Percentiles rank a stretch among this genome's conserved stretches.
Evolutionary conservation across 2,797 vertebrate species (phyloP).

Genomic region (Furcifer pardalis): DNA sequence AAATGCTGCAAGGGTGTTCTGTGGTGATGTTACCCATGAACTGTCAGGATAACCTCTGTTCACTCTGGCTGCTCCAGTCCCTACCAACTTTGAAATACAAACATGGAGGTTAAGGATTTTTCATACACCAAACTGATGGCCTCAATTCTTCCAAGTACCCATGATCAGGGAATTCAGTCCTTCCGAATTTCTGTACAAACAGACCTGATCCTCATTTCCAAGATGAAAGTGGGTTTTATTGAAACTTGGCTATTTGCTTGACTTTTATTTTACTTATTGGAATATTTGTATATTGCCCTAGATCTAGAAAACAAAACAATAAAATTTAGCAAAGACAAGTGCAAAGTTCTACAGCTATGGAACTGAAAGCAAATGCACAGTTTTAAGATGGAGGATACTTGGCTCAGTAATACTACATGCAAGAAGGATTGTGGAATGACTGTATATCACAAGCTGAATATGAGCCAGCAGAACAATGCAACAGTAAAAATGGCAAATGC

Average conservation of each 20-base stretch:
- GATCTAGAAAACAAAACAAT: too few species aligned
- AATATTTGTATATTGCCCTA: too few species aligned
- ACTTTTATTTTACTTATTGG: too few species aligned
- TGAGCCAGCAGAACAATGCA: too few species aligned
- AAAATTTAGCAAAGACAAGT: too few species aligned
- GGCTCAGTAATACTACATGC: too few species aligned
- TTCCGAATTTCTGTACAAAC: neutral
- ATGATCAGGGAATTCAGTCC: neutral
- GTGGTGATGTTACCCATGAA: neutral
- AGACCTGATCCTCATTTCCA: neutral
- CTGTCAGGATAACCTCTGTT: constrained; percentile 23
- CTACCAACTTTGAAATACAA: neutral
- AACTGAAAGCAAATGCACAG: too few species aligned
- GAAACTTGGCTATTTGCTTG: neutral
- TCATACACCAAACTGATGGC: neutral
- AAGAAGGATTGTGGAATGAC: too few species aligned
- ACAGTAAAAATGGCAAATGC: too few species aligned
- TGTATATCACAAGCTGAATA: too few species aligned
- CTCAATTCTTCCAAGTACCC: neutral
- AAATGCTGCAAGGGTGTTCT: constrained; percentile 31
- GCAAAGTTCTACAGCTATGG: too few species aligned
- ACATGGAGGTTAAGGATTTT: neutral
- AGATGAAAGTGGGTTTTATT: neutral
- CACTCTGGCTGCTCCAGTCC: neutral
- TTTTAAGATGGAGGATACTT: too few species aligned